phyloP scores from a whole-genome alignment of 2,797 vertebrate genomes.

The Bucorvus abyssinicus region DNA sequence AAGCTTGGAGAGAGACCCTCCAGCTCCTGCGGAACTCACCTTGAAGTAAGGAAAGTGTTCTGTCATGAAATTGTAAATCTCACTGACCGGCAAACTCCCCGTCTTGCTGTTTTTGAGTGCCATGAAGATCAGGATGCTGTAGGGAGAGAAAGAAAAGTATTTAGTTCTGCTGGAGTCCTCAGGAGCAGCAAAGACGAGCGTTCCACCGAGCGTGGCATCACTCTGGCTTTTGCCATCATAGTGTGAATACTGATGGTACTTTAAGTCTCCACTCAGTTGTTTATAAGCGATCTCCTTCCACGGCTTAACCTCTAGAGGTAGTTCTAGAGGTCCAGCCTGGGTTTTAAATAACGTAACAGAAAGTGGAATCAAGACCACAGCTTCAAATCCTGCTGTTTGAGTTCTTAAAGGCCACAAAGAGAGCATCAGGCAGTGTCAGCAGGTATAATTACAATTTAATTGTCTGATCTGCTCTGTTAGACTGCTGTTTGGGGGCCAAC shows the following conservation, averaged over 20 bases:
- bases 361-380: background rate
- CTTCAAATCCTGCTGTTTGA: background rate
- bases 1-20: background rate
- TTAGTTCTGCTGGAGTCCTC: background rate
- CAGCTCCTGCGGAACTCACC: constrained; percentile 74
- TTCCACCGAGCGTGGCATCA: background rate
- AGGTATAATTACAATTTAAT: background rate
- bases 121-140: constrained; percentile 98
- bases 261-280: background rate
- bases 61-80: constrained; percentile 99
- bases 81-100: constrained; percentile 95
- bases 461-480: background rate
- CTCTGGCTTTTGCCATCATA: background rate
- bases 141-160: constrained; percentile 48
- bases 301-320: background rate
- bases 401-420: background rate
- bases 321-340: background rate
- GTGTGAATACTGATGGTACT: background rate
- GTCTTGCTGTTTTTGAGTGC: constrained; percentile 96
- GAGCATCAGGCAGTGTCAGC: background rate
- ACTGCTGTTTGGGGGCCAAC: background rate
- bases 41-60: constrained; percentile 99
- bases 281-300: background rate
- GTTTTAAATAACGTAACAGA: background rate
- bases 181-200: accelerated